Percentiles rank a stretch among this genome's conserved stretches.
Conservation (phyloP, 2,888 invertebrate species). For the Bibio marci region DNA sequence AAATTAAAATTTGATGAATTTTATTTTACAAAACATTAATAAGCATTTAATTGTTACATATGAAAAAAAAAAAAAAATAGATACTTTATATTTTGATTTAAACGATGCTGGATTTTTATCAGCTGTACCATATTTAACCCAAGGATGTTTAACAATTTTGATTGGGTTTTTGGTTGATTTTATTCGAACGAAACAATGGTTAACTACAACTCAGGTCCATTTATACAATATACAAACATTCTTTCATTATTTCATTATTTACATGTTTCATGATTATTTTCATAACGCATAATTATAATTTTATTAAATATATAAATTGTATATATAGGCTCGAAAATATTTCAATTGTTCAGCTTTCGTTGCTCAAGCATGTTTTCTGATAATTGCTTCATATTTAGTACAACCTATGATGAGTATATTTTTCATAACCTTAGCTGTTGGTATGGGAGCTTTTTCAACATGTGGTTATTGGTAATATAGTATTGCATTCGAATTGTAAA, state of each 20-base stretch:
- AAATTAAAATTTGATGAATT: conserved; percentile 4
- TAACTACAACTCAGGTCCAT: conserved; percentile 65
- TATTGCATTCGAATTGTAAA: too few relatives aligned
- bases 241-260: too few relatives aligned
- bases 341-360: conserved; percentile 62
- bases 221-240: too few relatives aligned
- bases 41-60: too few relatives aligned
- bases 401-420: conserved; percentile 52
- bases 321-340: conserved; percentile 31
- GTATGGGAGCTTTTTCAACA: conserved; percentile 85
- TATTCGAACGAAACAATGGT: conserved; percentile 40
- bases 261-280: too few relatives aligned
- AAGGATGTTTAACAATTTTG: conserved; percentile 64
- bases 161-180: conserved; percentile 75
- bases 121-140: conserved; percentile 74
- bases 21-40: too few relatives aligned
- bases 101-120: conserved; percentile 68
- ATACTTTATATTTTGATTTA: conserved; percentile 52
- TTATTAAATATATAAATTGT: too few relatives aligned
- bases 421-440: conserved; percentile 76
- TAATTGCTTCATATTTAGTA: conserved; percentile 56
- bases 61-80: too few relatives aligned
- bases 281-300: too few relatives aligned
- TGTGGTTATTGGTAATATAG: conserved; percentile 49
- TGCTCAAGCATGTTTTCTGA: conserved; percentile 71